Percentiles rank a stretch among this genome's conserved stretches.
phyloP scores from a whole-genome alignment of 1,140 invertebrate genomes.

The Halotydeus destructor region DNA sequence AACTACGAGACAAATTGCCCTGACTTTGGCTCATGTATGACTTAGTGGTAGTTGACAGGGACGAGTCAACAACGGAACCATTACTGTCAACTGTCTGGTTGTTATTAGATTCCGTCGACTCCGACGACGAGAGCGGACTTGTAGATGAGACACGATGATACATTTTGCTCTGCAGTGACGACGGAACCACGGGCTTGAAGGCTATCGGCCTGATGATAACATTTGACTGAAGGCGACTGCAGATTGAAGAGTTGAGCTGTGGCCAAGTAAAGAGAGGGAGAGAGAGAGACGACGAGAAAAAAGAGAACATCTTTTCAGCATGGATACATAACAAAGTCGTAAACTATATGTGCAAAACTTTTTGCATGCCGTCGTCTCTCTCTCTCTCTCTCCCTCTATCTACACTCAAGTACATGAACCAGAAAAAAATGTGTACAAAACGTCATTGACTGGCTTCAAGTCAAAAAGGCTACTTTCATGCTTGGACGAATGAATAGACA shows the following conservation, averaged over 20 bases:
- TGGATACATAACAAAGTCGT: too few relatives aligned
- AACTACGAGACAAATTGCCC: not conserved
- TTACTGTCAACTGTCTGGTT: too few relatives aligned
- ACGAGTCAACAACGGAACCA: too few relatives aligned
- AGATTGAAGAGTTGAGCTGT: too few relatives aligned
- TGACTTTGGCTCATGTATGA: slow-evolving; percentile 8
- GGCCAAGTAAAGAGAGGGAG: slow-evolving; percentile 14
- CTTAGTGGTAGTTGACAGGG: slow-evolving; percentile 2
- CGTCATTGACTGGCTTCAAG: too few relatives aligned
- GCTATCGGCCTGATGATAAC: slow-evolving; percentile 48
- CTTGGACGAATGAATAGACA: too few relatives aligned
- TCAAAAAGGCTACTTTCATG: too few relatives aligned
- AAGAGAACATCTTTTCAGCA: not conserved
- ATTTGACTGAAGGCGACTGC: slow-evolving; percentile 30
- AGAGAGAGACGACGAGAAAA: not conserved
- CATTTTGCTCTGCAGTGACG: not conserved
- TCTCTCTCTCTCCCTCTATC: too few relatives aligned
- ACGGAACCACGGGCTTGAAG: slow-evolving; percentile 38
- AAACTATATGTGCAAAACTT: too few relatives aligned
- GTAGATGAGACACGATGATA: not conserved
- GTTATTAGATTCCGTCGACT: not conserved
- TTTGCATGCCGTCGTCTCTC: too few relatives aligned
- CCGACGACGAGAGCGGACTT: not conserved
- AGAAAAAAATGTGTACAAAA: too few relatives aligned
- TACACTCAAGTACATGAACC: too few relatives aligned